Conservation (phyloP, 1,140 invertebrate genomes). For the Lysiphlebus fabarum region DNA sequence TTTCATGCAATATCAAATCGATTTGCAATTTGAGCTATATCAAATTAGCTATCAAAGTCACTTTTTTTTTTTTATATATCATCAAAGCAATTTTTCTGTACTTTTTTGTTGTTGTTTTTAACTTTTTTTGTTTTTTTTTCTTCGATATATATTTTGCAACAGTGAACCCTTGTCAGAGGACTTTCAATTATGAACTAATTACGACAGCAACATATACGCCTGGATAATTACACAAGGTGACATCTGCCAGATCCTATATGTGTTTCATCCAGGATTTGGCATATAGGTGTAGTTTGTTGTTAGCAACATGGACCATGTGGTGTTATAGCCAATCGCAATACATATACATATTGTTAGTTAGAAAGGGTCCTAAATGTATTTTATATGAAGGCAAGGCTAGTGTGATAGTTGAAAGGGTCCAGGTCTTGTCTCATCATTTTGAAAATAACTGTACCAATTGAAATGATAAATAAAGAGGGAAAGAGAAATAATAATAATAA, state of each 20-base stretch:
- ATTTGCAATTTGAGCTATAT: too few relatives aligned
- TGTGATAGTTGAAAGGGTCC: slow-evolving; percentile 1
- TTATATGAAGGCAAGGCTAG: not conserved
- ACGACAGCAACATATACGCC: slow-evolving; percentile 29
- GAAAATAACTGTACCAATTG: not conserved
- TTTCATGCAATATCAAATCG: too few relatives aligned
- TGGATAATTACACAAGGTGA: slow-evolving; percentile 42
- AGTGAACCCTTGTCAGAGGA: slow-evolving; percentile 1
- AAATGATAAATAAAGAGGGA: slow-evolving; percentile 20
- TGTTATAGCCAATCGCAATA: slow-evolving; percentile 24
- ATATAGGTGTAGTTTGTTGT: slow-evolving; percentile 30
- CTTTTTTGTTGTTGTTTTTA: too few relatives aligned
- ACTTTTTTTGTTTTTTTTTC: too few relatives aligned
- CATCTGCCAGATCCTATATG: slow-evolving; percentile 40
- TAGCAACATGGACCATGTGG: slow-evolving; percentile 40
- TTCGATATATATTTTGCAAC: too few relatives aligned
- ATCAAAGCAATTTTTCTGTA: too few relatives aligned
- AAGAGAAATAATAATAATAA: slow-evolving; percentile 32
- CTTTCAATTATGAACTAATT: slow-evolving; percentile 51
- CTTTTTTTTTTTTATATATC: too few relatives aligned
- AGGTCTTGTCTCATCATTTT: not conserved
- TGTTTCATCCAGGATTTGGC: slow-evolving; percentile 19
- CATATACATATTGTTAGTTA: too few relatives aligned
- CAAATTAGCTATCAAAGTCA: too few relatives aligned
- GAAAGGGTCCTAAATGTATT: slow-evolving; percentile 24